A percentile compares a stretch with the other conserved stretches of the same genome.
These are phyloP conservation scores for Odontesthes bonariensis DNA, from an alignment of 2,113 vertebrate genomes.

Conservation along the genomic window DNA sequence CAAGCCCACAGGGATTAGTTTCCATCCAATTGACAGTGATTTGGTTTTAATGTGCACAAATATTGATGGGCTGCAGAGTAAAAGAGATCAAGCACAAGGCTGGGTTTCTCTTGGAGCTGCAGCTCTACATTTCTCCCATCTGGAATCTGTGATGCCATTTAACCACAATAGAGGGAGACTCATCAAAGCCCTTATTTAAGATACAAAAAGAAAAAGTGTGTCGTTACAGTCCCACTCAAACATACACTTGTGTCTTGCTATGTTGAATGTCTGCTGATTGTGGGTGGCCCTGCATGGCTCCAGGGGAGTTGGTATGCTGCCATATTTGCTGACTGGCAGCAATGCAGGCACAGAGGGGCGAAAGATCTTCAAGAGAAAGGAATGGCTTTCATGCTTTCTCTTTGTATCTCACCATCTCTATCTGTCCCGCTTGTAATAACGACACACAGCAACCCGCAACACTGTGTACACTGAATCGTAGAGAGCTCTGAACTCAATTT, in stretches of 20 bases:
- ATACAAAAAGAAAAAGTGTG: not conserved
- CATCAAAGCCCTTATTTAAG: slow-evolving; percentile 31
- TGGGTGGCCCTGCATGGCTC: slow-evolving; percentile 45
- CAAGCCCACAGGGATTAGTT: slow-evolving; percentile 69
- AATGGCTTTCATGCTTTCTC: slow-evolving; percentile 58
- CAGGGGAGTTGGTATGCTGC: slow-evolving; percentile 50
- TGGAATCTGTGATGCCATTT: slow-evolving; percentile 23
- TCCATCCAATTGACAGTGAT: slow-evolving; percentile 69
- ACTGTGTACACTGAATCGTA: slow-evolving; percentile 36
- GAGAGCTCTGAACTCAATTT: slow-evolving; percentile 40
- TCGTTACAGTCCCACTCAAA: slow-evolving; percentile 31
- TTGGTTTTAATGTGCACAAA: slow-evolving; percentile 73
- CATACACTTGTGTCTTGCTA: slow-evolving; percentile 2
- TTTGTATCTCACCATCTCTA: slow-evolving; percentile 37
- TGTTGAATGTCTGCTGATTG: slow-evolving; percentile 29
- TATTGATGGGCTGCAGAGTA: slow-evolving; percentile 66
- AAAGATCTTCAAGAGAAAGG: slow-evolving; percentile 59
- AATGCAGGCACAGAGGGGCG: slow-evolving; percentile 39
- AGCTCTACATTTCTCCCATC: slow-evolving; percentile 2
- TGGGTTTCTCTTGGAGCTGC: slow-evolving; percentile 26
- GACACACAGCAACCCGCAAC: slow-evolving; percentile 30
- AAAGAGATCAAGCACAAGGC: slow-evolving; percentile 35
- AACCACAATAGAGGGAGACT: slow-evolving; percentile 24
- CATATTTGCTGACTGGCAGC: slow-evolving; percentile 58
- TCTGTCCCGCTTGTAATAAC: slow-evolving; percentile 41